Conservation (phyloP, 2,113 vertebrate species). For the Cyanistes caeruleus region DNA sequence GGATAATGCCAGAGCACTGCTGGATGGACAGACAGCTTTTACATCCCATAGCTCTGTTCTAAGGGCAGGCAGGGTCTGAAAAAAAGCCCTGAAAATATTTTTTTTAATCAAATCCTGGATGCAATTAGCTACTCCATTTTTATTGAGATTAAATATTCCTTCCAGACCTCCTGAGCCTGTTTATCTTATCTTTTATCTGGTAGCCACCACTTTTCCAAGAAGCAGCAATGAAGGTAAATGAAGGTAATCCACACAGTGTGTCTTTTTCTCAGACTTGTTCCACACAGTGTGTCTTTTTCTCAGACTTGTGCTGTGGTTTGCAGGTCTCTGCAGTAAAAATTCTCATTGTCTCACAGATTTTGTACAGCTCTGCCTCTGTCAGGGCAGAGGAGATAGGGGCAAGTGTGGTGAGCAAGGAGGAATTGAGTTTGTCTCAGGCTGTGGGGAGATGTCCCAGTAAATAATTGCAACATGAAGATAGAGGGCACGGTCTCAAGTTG, state of each 20-base stretch:
- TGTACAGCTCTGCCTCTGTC: not conserved
- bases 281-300: not conserved
- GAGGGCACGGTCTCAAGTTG: fast-evolving
- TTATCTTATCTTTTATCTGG: not conserved
- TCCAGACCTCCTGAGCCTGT: not conserved
- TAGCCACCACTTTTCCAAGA: not conserved
- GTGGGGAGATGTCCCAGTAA: not conserved
- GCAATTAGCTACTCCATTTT: not conserved
- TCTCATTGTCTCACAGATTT: not conserved
- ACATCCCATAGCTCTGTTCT: not conserved
- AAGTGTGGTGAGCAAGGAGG: not conserved
- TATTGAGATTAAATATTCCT: not conserved
- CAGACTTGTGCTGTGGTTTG: not conserved
- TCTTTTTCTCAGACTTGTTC: not conserved
- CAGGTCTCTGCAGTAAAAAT: not conserved
- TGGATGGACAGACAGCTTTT: not conserved
- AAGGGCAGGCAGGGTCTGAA: not conserved
- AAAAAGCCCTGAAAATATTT: not conserved
- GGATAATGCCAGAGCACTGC: not conserved
- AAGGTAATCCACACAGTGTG: fast-evolving
- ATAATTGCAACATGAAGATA: not conserved
- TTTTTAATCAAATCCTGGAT: not conserved
- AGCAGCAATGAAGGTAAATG: not conserved
- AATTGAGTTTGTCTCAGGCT: not conserved
- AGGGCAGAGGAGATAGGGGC: not conserved